Evolutionary conservation across 2,888 invertebrate genomes (phyloP), one percentile per base, ranked within the genome.

Genomic region (Ypsolopha sequella): DNA sequence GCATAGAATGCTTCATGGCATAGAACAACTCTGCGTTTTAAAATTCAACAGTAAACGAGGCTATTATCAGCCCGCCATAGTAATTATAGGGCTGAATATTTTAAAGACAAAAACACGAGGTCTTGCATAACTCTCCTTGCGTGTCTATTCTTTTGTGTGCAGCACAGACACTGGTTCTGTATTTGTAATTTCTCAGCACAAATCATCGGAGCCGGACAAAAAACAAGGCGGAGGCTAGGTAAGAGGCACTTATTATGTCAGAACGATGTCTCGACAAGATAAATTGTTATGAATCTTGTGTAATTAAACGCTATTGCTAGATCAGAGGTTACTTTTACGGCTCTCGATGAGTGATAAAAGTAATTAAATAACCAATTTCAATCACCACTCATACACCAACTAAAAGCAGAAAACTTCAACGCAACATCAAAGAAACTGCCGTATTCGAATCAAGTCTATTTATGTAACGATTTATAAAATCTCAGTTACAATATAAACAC

Each of bases 161-260:
- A 13, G 14, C 14, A 35, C 34, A 8, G 7, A 7, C 43, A 10
- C 11, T 11, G 10, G 14, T 11, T 13, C 10, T 50, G 34, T 10
- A 36, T 36, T 45, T n/a, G 43, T 36, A 41, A 50, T 35, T 71
- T 75, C 75, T 68, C 72, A 68, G 66, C 68, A 72, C 70, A 73
- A 71, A 73, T 73, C 68, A 70, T 66, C 58, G 57, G 55, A 51
- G 24, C 24, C 24, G 62, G 55, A 70, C 68, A 76, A 77, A 76
- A 76, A 76, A 71, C 63, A 62, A 66, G 62, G 61, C 60, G 55
- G 59, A 60, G 65, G 67, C 69, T 72, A 68, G 65, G 64, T 68
- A 66, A 65, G 62, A 72, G 64, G 68, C 70, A 73, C 75, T 78
- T 75, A 76, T 76, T 75, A 75, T 69, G 56, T 55, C 60, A 57